Evolutionary conservation across 2,888 invertebrate genomes (phyloP).

Genomic region (Malacosoma neustria): DNA sequence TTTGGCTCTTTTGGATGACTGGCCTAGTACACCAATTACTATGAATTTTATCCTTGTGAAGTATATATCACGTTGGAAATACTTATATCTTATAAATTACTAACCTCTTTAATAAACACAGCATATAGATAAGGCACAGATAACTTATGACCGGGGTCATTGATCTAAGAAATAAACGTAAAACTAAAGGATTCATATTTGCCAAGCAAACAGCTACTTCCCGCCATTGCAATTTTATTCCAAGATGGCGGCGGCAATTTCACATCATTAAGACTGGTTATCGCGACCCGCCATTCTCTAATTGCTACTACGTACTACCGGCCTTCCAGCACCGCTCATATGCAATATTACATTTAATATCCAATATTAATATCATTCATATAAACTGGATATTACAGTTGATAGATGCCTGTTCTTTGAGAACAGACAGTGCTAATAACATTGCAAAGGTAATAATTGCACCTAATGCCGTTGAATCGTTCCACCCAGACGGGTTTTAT

Average conservation of each 20-base stretch:
- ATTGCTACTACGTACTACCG: conserved; percentile 41
- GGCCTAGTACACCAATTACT: no score
- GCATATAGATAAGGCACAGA: no score
- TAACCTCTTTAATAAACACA: no score
- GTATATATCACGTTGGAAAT: no score
- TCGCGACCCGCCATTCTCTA: conserved; percentile 60
- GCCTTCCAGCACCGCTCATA: conserved; percentile 24
- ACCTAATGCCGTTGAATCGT: neutral
- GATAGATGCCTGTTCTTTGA: conserved; percentile 22
- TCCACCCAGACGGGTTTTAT: neutral
- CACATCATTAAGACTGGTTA: conserved; percentile 66
- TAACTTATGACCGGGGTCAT: no score
- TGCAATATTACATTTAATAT: neutral
- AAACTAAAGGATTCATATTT: no score
- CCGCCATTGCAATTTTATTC: conserved; percentile 38
- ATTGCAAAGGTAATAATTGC: neutral
- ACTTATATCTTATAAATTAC: no score
- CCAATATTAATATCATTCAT: conserved; percentile 13
- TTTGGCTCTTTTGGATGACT: no score
- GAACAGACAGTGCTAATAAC: conserved; percentile 16
- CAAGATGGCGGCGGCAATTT: conserved; percentile 56
- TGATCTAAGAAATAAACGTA: no score
- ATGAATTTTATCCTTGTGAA: no score
- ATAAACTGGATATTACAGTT: conserved; percentile 45
- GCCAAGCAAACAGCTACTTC: conserved; percentile 30